A percentile compares a stretch with the other conserved stretches of the same genome.
phyloP scores from a whole-genome alignment of 2,113 vertebrate species.

The Phocoena sinus region DNA sequence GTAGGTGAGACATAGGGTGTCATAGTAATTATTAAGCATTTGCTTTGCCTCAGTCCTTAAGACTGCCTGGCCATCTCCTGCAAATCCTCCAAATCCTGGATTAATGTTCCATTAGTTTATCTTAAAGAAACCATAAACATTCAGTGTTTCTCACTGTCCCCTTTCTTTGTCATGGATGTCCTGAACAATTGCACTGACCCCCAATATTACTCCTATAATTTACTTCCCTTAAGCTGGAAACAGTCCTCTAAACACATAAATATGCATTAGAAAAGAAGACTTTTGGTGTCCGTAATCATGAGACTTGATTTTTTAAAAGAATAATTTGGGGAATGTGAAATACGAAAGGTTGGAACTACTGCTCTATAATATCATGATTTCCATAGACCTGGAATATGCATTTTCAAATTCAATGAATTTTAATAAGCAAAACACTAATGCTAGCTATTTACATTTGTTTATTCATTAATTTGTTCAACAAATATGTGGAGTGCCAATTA shows the following conservation, averaged over 20 bases:
- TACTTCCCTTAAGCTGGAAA: background rate
- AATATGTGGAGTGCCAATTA: background rate
- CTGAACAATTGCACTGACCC: background rate
- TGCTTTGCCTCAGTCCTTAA: background rate
- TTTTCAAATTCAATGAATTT: slow-evolving; percentile 29
- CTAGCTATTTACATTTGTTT: background rate
- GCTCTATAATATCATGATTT: background rate
- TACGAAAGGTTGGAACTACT: background rate
- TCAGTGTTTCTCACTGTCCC: background rate
- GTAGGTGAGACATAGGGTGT: background rate
- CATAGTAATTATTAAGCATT: background rate
- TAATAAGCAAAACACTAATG: background rate
- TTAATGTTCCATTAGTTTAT: background rate
- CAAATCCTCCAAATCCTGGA: background rate
- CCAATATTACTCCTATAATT: background rate
- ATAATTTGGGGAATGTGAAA: background rate
- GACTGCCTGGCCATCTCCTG: background rate
- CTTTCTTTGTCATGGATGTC: background rate
- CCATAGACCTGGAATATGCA: background rate
- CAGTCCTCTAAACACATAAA: background rate
- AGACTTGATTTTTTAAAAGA: slow-evolving; percentile 1
- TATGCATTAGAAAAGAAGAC: background rate
- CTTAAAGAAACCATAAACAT: background rate
- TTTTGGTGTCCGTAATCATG: background rate
- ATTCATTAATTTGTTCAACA: background rate